These are phyloP conservation scores for Bujurquina vittata DNA, from an alignment of 2,113 vertebrate genomes.

Conservation along the genomic window DNA sequence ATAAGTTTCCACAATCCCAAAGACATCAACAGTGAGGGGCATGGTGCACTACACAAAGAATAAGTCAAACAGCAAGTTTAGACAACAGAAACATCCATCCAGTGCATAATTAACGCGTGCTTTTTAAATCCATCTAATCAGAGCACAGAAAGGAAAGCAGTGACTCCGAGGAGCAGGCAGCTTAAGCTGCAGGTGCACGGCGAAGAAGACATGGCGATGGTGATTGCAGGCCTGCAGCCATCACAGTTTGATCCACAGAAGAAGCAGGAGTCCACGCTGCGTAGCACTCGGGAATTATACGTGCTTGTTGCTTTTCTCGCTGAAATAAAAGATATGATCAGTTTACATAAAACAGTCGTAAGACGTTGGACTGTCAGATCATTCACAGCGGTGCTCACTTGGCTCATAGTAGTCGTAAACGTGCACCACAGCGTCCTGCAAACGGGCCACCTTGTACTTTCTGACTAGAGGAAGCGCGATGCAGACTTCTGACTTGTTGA, in stretches of 20 bases:
- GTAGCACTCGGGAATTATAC: conserved; percentile 84
- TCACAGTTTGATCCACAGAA: conserved; percentile 79
- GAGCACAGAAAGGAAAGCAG: background rate
- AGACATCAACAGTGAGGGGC: background rate
- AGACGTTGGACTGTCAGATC: background rate
- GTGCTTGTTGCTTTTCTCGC: conserved; percentile 80
- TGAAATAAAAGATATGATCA: conserved; percentile 40
- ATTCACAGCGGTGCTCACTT: conserved; percentile 77
- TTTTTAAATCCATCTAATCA: background rate
- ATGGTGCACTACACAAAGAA: background rate
- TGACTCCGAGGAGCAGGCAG: conserved; percentile 24
- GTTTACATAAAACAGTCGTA: background rate
- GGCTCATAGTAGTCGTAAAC: conserved; percentile 91
- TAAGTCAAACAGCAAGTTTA: background rate
- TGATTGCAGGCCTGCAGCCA: conserved; percentile 64
- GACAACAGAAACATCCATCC: background rate
- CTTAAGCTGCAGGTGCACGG: conserved; percentile 13
- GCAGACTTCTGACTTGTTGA: conserved; percentile 86
- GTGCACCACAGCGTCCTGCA: conserved; percentile 83
- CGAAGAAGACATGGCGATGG: background rate
- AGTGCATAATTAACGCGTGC: background rate
- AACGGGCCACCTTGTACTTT: conserved; percentile 84
- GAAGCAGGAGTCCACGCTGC: conserved; percentile 69
- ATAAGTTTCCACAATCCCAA: background rate
- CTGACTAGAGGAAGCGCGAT: conserved; percentile 83